phyloP scores from a whole-genome alignment of 92 coral and sea anemone species.

The Scolanthus callimorphus region DNA sequence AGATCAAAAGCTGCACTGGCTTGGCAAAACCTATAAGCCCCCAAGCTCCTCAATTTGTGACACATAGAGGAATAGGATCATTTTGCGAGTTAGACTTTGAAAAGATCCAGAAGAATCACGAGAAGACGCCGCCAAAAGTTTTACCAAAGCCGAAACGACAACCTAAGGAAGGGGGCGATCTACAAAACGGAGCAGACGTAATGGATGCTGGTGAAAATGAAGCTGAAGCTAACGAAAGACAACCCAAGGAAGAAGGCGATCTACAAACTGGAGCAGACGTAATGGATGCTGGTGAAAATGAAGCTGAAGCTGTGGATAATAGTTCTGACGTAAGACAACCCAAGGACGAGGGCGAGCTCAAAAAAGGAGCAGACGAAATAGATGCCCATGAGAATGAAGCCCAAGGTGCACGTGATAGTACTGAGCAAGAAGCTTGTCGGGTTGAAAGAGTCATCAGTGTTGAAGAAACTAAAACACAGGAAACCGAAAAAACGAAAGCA shows the following conservation, averaged over 20 bases:
- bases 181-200: slow-evolving; percentile 1
- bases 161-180: slow-evolving; percentile 4
- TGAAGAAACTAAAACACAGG: too few species aligned
- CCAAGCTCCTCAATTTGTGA: slow-evolving; percentile 53
- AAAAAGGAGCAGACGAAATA: slow-evolving; percentile 1
- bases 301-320: not conserved
- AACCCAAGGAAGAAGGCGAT: not conserved
- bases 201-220: slow-evolving; percentile 1
- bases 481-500: too few species aligned
- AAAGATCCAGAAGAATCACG: slow-evolving; percentile 22
- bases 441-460: too few species aligned
- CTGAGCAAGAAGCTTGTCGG: too few species aligned
- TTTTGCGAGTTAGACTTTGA: slow-evolving; percentile 61
- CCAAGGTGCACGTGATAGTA: too few species aligned
- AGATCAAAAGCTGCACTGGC: slow-evolving; percentile 83
- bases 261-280: not conserved
- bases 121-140: slow-evolving; percentile 21
- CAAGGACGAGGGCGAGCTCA: not conserved
- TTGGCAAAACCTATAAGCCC: slow-evolving; percentile 89
- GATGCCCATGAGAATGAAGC: slow-evolving; percentile 1
- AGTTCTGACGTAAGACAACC: not conserved
- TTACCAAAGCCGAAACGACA: slow-evolving; percentile 16
- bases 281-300: not conserved
- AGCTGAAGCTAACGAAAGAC: not conserved
- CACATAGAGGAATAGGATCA: slow-evolving; percentile 90